Evolutionary conservation across 1,140 invertebrate genomes (phyloP).

Genomic region (Dendrolimus kikuchii): DNA sequence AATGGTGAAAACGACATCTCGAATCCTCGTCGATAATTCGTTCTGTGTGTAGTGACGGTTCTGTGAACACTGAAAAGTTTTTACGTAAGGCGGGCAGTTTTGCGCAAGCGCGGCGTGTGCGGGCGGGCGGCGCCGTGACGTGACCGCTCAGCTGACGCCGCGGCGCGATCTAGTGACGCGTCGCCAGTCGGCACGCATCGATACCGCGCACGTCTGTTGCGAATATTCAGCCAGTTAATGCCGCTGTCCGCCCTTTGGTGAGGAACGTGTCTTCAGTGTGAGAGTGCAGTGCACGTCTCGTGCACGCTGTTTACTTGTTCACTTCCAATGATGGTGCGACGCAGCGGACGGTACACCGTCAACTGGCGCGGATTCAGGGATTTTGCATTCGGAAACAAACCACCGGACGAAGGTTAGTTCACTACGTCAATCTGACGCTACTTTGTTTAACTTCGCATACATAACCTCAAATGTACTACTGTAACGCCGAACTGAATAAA

Average conservation of each 20-base stretch:
- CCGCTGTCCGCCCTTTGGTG: slow-evolving; percentile 20
- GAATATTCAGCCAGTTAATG: slow-evolving; percentile 23
- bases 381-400: slow-evolving; percentile 57
- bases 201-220: slow-evolving; percentile 32
- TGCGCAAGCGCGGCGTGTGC: slow-evolving; percentile 23
- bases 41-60: too few species aligned
- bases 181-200: slow-evolving; percentile 32
- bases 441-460: too few species aligned
- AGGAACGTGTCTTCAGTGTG: slow-evolving; percentile 12
- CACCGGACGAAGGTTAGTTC: slow-evolving; percentile 65
- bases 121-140: slow-evolving; percentile 37
- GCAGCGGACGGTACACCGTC: slow-evolving; percentile 66
- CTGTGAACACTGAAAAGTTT: too few species aligned
- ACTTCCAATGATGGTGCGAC: slow-evolving; percentile 62
- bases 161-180: slow-evolving; percentile 40
- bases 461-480: slow-evolving; percentile 24
- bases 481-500: not conserved
- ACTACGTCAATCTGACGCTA: too few species aligned
- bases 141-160: slow-evolving; percentile 50
- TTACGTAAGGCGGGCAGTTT: slow-evolving; percentile 10
- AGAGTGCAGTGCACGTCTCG: slow-evolving; percentile 9
- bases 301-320: slow-evolving; percentile 16
- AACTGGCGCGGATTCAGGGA: slow-evolving; percentile 67
- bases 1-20: too few species aligned
- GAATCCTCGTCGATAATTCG: too few species aligned